These are phyloP conservation scores for Acanthosoma haemorrhoidale DNA, from an alignment of 2,888 invertebrate genomes.

Conservation along the genomic window DNA sequence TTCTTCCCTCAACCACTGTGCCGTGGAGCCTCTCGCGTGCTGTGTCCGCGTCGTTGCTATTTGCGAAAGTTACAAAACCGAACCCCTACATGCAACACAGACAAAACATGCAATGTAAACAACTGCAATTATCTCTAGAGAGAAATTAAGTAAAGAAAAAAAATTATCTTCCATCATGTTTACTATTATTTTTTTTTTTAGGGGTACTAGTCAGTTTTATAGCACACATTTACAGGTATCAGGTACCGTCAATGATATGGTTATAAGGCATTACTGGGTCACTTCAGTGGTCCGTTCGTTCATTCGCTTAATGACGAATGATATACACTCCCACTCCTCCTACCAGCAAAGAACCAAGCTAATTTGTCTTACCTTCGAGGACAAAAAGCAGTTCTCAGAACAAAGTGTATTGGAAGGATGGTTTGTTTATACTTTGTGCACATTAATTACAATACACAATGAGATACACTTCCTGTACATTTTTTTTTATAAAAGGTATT, in stretches of 20 bases:
- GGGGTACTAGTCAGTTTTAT: neutral
- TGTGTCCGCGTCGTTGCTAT: conserved; percentile 99
- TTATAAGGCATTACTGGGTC: neutral
- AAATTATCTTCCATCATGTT: neutral
- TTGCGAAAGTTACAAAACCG: conserved; percentile 99
- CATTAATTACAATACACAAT: too few relatives aligned
- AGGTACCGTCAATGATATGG: neutral
- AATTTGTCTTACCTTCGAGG: too few relatives aligned
- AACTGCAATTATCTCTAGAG: conserved; percentile 46
- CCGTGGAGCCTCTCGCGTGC: conserved; percentile 99
- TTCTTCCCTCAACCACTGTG: conserved; percentile 99
- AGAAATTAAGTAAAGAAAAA: conserved; percentile 34
- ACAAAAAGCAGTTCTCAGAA: too few relatives aligned
- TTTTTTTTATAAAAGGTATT: too few relatives aligned
- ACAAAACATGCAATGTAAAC: conserved; percentile 84
- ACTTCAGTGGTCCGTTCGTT: too few relatives aligned
- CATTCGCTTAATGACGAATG: too few relatives aligned
- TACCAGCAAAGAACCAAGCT: too few relatives aligned
- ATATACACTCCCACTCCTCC: too few relatives aligned
- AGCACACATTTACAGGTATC: neutral
- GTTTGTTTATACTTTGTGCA: too few relatives aligned
- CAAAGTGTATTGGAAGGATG: too few relatives aligned
- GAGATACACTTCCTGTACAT: too few relatives aligned
- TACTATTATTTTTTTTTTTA: neutral
- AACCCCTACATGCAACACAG: conserved; percentile 99